phyloP scores from a whole-genome alignment of 2,797 vertebrate species.

The Cynopterus sphinx region DNA sequence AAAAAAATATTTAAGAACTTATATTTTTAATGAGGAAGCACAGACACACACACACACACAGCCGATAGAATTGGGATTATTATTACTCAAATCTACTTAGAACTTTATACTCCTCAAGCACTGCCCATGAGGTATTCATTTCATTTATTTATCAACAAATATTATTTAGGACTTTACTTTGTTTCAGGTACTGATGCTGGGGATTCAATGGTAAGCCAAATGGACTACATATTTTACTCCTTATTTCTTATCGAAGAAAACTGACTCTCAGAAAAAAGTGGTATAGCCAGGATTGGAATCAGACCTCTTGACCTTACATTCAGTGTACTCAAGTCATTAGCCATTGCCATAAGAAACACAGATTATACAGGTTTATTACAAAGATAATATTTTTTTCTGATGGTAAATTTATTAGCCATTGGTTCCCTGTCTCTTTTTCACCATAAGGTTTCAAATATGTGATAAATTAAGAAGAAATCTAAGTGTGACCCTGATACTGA shows the following conservation, averaged over 20 bases:
- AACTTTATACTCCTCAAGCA: neutral
- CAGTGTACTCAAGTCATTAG: neutral
- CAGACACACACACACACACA: neutral
- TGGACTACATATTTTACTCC: neutral
- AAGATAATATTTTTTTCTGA: neutral
- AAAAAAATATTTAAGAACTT: conserved; percentile 20
- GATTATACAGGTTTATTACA: neutral
- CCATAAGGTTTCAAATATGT: neutral
- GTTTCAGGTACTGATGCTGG: neutral
- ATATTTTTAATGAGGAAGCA: neutral
- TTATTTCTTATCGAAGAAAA: neutral
- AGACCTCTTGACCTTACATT: neutral
- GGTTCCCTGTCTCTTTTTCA: neutral
- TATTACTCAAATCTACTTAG: neutral
- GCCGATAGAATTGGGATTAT: neutral
- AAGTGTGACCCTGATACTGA: neutral
- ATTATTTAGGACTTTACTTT: conserved; percentile 7
- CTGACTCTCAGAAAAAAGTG: neutral
- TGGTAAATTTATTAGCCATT: neutral
- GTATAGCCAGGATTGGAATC: neutral
- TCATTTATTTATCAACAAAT: neutral
- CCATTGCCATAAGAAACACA: neutral
- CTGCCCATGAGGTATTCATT: neutral
- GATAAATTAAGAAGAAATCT: neutral
- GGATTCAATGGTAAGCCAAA: neutral